Evolutionary conservation across 2,797 vertebrate species (phyloP).

Genomic region (Vireo griseus): DNA sequence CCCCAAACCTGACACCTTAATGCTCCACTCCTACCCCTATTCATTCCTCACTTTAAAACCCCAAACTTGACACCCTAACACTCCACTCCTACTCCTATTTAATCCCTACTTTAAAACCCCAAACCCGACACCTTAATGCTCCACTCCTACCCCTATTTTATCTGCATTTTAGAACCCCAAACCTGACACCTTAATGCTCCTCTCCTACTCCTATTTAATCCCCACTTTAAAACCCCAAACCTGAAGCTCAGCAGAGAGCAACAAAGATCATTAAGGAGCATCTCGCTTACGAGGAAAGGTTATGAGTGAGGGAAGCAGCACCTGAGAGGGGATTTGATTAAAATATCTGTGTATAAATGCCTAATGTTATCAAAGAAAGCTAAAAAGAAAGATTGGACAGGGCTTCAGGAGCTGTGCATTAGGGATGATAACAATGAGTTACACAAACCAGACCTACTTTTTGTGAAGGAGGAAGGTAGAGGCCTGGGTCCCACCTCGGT

Average conservation of each 20-base stretch:
- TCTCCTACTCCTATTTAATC: too few relatives aligned
- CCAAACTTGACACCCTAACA: too few relatives aligned
- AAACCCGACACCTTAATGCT: too few relatives aligned
- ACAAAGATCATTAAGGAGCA: neutral
- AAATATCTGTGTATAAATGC: neutral
- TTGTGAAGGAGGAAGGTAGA: neutral
- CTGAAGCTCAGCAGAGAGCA: neutral
- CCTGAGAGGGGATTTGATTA: rapidly evolving
- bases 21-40: too few relatives aligned
- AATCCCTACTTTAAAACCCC: too few relatives aligned
- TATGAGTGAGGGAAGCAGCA: neutral
- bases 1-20: too few relatives aligned
- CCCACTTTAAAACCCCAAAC: too few relatives aligned
- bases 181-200: too few relatives aligned
- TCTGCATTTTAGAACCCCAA: too few relatives aligned
- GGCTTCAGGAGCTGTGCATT: neutral
- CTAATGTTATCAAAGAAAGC: neutral
- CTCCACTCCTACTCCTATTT: too few relatives aligned
- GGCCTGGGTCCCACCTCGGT: neutral
- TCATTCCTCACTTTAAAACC: rapidly evolving
- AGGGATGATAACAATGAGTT: neutral
- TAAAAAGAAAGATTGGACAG: neutral
- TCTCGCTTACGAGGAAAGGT: rapidly evolving
- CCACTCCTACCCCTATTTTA: too few relatives aligned
- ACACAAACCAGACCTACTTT: neutral